Evolutionary conservation across 2,888 invertebrate genomes (phyloP), one percentile per base, ranked within the genome.

Genomic region (Hirtodrosophila trivittata): DNA sequence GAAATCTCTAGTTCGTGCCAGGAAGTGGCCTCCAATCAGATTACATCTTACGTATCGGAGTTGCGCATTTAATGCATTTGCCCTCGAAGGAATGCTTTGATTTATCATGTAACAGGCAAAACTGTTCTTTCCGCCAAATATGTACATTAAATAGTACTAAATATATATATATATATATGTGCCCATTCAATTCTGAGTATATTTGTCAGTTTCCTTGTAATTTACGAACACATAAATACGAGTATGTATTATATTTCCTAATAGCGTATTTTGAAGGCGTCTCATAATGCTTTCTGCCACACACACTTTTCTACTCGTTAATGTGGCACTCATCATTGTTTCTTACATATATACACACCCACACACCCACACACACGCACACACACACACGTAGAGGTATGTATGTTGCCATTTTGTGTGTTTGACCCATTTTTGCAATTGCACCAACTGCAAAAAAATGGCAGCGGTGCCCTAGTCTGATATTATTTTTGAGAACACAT

Each of bases 341-440:
- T 30, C 33, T 49, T 21, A 30, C 14, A 38, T 13, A 9, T 46
- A 21, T 10, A 32, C 38, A 41, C 33, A 33, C 42, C 54, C 38
- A 51, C 18, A 45, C 16, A 16, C 39, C 12, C 32, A 35, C 13
- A 26, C 41, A 37, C 9, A 25, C 30, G 5, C 18, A 21, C 10
- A 18, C 16, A 33, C 32, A 14, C 26, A 12, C 28, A 16, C 39
- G 26, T 35, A 62, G 9, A 32, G 41, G 37, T 13, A 43, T 49
- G 8, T 41, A 45, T 52, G 30, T 50, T 63, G 71, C 51, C 65
- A 28, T 58, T 66, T 70, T 70, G 50, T 63, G 56, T 59, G 54
- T 69, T 72, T 75, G 75, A 75, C 75, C 75, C 69, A 75, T 75
- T 75, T 64, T 66, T 32, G 35, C 35, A 39, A 45, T 64, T 50